These are phyloP conservation scores for Ictalurus furcatus DNA, from an alignment of 2,113 vertebrate species.

Conservation along the genomic window DNA sequence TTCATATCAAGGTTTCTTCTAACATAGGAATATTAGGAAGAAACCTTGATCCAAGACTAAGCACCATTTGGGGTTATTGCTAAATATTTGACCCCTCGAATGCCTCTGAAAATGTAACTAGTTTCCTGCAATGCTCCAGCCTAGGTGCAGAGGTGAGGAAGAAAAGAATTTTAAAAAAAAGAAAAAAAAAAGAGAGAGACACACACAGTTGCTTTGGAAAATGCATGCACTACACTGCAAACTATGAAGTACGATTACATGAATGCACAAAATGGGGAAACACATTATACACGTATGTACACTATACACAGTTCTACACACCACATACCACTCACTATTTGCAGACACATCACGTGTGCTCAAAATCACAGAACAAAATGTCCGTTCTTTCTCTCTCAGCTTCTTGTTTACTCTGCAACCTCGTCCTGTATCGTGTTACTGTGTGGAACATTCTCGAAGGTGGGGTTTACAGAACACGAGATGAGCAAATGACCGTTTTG, in stretches of 20 bases:
- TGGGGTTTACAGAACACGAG: not conserved
- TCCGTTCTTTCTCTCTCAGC: constrained; percentile 29
- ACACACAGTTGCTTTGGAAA: not conserved
- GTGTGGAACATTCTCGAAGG: constrained; percentile 55
- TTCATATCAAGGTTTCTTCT: not conserved
- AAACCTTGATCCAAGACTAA: not conserved
- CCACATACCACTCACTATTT: constrained; percentile 9
- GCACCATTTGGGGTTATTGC: not conserved
- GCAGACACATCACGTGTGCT: constrained; percentile 16
- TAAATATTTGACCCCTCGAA: not conserved
- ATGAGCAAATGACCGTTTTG: not conserved
- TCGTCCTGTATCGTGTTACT: constrained; percentile 43
- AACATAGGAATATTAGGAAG: not conserved
- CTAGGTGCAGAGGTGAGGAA: not conserved
- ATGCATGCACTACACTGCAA: not conserved
- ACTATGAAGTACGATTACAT: not conserved
- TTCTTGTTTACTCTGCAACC: constrained; percentile 30
- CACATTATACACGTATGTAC: not conserved
- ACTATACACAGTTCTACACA: not conserved
- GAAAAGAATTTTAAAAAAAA: not conserved
- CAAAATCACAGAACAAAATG: constrained; percentile 14
- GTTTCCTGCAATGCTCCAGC: not conserved
- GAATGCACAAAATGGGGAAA: constrained; percentile 29
- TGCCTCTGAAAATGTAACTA: not conserved
- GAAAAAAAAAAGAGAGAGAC: too few species aligned